These are phyloP conservation scores for Cryptocephalus primarius DNA, from an alignment of 2,888 invertebrate genomes.

Conservation along the genomic window DNA sequence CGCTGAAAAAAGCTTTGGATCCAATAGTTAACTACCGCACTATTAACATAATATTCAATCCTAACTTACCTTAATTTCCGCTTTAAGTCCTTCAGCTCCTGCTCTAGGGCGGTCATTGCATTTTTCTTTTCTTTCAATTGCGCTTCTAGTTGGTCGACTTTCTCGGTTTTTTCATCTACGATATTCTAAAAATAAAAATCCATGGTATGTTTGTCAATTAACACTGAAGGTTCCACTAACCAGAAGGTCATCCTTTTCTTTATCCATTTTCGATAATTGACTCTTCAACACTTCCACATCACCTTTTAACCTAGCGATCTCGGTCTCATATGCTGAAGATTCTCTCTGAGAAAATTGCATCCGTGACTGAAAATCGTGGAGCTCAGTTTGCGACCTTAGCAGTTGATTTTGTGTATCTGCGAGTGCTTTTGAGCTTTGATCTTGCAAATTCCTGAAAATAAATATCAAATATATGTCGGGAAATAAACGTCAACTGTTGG, in stretches of 20 bases:
- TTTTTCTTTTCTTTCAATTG: conserved; percentile 51
- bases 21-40: background rate
- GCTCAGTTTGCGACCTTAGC: conserved; percentile 50
- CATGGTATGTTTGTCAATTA: background rate
- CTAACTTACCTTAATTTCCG: conserved; percentile 42
- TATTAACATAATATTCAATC: background rate
- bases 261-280: conserved; percentile 53
- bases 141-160: conserved; percentile 50
- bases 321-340: conserved; percentile 40
- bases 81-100: conserved; percentile 44
- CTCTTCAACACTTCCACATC: conserved; percentile 54
- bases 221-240: conserved; percentile 30
- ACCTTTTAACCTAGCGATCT: conserved; percentile 47
- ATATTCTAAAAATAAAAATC: conserved; percentile 41
- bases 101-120: conserved; percentile 44
- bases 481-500: no score
- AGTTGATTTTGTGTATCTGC: conserved; percentile 59
- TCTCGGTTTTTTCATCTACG: conserved; percentile 63
- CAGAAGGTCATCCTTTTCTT: conserved; percentile 57
- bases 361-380: conserved; percentile 47
- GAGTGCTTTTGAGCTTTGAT: conserved; percentile 65
- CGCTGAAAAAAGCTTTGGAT: conserved; percentile 18
- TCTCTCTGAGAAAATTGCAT: conserved; percentile 16
- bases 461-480: background rate
- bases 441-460: conserved; percentile 52